Evolutionary conservation across 2,888 invertebrate genomes (phyloP).

Genomic region (Molanna angustata): DNA sequence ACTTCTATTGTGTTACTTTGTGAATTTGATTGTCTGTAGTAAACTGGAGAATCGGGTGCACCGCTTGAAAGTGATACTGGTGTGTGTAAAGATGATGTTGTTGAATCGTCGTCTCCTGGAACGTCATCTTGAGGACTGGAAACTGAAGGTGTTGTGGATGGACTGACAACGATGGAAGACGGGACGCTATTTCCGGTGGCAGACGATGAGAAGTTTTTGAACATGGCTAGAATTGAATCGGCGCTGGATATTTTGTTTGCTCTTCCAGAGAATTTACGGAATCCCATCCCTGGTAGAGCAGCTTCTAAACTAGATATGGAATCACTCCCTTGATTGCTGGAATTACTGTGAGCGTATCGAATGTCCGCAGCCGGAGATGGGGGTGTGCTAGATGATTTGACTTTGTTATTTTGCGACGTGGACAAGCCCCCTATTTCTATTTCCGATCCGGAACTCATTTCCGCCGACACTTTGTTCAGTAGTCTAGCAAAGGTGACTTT

Average conservation of each 20-base stretch:
- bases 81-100: conserved; percentile 64
- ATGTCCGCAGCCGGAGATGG: conserved; percentile 65
- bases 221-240: conserved; percentile 77
- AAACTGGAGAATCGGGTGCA: conserved; percentile 62
- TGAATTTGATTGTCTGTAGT: conserved; percentile 40
- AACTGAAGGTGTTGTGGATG: conserved; percentile 70
- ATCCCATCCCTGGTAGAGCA: conserved; percentile 58
- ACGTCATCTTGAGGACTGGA: conserved; percentile 73
- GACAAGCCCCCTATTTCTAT: conserved; percentile 57
- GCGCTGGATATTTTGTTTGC: conserved; percentile 71
- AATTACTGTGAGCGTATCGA: conserved; percentile 64
- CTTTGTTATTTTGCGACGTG: conserved; percentile 46
- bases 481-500: conserved; percentile 76
- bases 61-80: conserved; percentile 59
- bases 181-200: conserved; percentile 58
- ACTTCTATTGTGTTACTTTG: conserved; percentile 52
- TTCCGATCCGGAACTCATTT: conserved; percentile 74
- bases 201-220: conserved; percentile 68
- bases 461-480: conserved; percentile 71
- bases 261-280: conserved; percentile 53
- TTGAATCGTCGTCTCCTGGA: conserved; percentile 66
- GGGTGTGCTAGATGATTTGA: conserved; percentile 55
- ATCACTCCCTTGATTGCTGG: conserved; percentile 74
- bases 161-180: conserved; percentile 62
- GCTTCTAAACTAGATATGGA: conserved; percentile 73